Percentiles rank a stretch among this genome's conserved stretches.
phyloP scores from a whole-genome alignment of 1,140 invertebrate genomes.

The Scaptomyza graminum region DNA sequence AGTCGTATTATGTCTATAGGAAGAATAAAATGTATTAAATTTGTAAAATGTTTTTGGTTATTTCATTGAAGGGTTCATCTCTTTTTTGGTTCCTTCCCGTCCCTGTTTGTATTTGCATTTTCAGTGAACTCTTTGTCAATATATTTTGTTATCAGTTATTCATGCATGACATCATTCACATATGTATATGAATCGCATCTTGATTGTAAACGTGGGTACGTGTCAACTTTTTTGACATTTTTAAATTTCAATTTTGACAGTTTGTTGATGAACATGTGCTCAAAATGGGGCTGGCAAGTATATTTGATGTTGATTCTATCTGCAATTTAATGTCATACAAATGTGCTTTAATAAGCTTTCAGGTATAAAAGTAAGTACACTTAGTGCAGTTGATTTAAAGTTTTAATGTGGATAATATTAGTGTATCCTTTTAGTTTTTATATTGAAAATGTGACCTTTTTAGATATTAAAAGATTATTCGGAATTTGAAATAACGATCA shows the following conservation, averaged over 20 bases:
- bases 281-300: neutral
- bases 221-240: slow-evolving; percentile 76
- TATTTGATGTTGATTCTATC: neutral
- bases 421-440: neutral
- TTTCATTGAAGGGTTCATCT: neutral
- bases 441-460: no score
- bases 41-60: no score
- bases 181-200: slow-evolving; percentile 54
- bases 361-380: neutral
- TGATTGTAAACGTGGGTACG: slow-evolving; percentile 26
- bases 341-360: neutral
- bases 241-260: slow-evolving; percentile 75
- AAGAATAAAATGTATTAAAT: no score
- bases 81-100: neutral
- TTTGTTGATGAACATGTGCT: slow-evolving; percentile 39
- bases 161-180: slow-evolving; percentile 76
- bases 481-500: no score
- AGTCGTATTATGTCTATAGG: no score
- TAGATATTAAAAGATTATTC: no score
- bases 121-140: slow-evolving; percentile 49
- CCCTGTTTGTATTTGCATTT: slow-evolving; percentile 21
- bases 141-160: slow-evolving; percentile 66
- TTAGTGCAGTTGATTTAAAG: neutral
- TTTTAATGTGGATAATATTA: neutral
- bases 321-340: neutral